Conservation (phyloP, 2,888 invertebrate species). For the Oscheius sp. region DNA sequence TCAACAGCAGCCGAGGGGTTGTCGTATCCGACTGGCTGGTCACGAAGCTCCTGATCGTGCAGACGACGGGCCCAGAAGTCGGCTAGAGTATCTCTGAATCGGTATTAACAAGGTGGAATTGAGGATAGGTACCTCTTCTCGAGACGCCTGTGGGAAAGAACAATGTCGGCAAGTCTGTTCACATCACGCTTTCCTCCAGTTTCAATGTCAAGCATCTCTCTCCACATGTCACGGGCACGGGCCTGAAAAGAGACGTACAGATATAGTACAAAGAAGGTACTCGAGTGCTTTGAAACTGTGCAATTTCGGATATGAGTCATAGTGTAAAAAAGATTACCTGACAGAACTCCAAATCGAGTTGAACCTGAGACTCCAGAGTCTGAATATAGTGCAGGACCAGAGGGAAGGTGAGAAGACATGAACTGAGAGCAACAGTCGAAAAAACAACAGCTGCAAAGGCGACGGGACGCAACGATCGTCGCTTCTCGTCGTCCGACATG, state of each 20-base stretch:
- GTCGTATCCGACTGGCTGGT: slow-evolving; percentile 66
- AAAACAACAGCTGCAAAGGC: slow-evolving; percentile 72
- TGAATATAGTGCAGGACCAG: slow-evolving; percentile 72
- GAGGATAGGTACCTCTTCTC: slow-evolving; percentile 44
- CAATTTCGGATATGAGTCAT: too few species aligned
- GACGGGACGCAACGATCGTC: slow-evolving; percentile 66
- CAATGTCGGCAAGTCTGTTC: slow-evolving; percentile 66
- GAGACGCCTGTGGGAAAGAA: slow-evolving; percentile 62
- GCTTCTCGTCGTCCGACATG: slow-evolving; percentile 38
- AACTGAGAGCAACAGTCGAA: slow-evolving; percentile 66
- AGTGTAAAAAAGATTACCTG: slow-evolving; percentile 52
- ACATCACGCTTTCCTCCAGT: slow-evolving; percentile 67
- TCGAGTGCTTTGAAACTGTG: too few species aligned
- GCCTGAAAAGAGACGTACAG: slow-evolving; percentile 48
- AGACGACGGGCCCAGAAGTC: slow-evolving; percentile 72
- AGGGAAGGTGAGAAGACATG: slow-evolving; percentile 72
- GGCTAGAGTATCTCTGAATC: slow-evolving; percentile 67
- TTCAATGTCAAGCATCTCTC: slow-evolving; percentile 72
- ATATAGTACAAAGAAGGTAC: neutral
- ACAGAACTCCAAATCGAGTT: slow-evolving; percentile 72
- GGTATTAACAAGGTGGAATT: neutral
- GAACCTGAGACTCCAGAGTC: slow-evolving; percentile 71
- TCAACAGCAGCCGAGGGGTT: slow-evolving; percentile 51
- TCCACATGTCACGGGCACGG: slow-evolving; percentile 73
- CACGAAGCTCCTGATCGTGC: slow-evolving; percentile 69